Evolutionary conservation across 2,888 invertebrate genomes (phyloP).

Genomic region (Odontocerum albicorne): DNA sequence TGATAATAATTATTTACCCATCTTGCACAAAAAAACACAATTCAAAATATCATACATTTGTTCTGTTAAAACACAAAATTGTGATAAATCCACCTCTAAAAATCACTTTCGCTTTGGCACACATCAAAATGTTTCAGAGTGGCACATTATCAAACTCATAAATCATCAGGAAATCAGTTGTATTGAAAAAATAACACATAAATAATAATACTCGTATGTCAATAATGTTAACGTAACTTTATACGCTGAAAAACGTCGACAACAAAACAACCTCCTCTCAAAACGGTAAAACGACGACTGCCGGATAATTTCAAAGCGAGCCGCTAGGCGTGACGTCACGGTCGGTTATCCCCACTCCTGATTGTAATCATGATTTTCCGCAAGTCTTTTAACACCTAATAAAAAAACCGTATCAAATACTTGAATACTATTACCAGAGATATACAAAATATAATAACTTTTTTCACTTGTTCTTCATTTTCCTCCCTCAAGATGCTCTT

Average conservation of each 20-base stretch:
- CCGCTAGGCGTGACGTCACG: conserved; percentile 45
- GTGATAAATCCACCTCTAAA: conserved; percentile 6
- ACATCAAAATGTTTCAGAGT: conserved; percentile 2
- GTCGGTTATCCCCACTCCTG: conserved; percentile 25
- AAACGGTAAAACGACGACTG: conserved; percentile 49
- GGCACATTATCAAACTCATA: conserved; percentile 9
- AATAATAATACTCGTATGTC: conserved; percentile 17
- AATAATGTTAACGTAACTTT: conserved; percentile 25
- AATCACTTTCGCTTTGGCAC: conserved; percentile 1
- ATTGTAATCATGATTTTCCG: conserved; percentile 43
- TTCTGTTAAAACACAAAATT: conserved; percentile 4
- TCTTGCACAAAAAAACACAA: conserved; percentile 4
- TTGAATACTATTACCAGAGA: not conserved
- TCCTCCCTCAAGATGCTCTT: too few relatives aligned
- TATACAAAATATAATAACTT: too few relatives aligned
- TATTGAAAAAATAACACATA: conserved; percentile 21
- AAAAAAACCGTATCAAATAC: not conserved
- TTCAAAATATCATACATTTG: conserved; percentile 2
- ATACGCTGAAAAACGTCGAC: conserved; percentile 3
- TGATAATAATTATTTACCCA: not conserved
- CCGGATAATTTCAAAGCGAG: conserved; percentile 36
- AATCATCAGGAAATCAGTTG: conserved; percentile 15
- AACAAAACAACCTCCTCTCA: conserved; percentile 10
- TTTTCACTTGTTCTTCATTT: too few relatives aligned
- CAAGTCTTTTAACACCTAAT: not conserved